Evolutionary conservation across 1,140 invertebrate genomes (phyloP).

Genomic region (Grapholita molesta): DNA sequence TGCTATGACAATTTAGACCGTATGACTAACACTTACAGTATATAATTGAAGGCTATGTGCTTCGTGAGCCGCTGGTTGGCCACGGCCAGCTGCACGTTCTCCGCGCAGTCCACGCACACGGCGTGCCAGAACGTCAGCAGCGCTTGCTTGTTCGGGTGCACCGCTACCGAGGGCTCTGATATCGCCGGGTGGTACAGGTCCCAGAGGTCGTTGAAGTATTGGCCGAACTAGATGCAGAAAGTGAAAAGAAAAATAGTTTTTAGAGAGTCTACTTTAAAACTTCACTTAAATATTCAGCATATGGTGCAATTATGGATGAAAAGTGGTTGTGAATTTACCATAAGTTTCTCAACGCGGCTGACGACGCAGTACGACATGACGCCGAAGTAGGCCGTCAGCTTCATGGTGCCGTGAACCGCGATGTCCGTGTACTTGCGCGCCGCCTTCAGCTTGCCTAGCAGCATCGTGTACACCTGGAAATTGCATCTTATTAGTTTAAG

Average conservation of each 20-base stretch:
- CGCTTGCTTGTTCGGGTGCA: slow-evolving; percentile 97
- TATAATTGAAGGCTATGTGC: slow-evolving; percentile 98
- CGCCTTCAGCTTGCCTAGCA: slow-evolving; percentile 87
- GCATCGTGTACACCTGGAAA: slow-evolving; percentile 85
- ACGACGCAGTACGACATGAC: slow-evolving; percentile 94
- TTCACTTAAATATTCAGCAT: too few relatives aligned
- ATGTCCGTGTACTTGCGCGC: slow-evolving; percentile 92
- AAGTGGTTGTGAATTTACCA: slow-evolving; percentile 82
- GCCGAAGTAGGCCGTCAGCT: slow-evolving; percentile 94
- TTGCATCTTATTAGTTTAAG: neutral
- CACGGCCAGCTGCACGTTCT: slow-evolving; percentile 93
- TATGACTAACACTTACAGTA: slow-evolving; percentile 87
- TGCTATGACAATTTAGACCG: too few relatives aligned
- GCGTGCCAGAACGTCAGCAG: slow-evolving; percentile 95
- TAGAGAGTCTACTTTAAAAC: too few relatives aligned
- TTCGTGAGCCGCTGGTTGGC: slow-evolving; percentile 91
- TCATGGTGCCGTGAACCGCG: slow-evolving; percentile 91
- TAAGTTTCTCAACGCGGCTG: slow-evolving; percentile 93
- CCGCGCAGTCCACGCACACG: slow-evolving; percentile 93
- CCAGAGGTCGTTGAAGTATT: slow-evolving; percentile 95
- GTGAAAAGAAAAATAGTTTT: neutral
- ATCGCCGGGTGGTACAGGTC: slow-evolving; percentile 95
- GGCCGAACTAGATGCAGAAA: slow-evolving; percentile 83
- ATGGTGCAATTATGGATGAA: neutral
- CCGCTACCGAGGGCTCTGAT: slow-evolving; percentile 95